These are phyloP conservation scores for Protobothrops flavoviridis DNA, from an alignment of 2,113 vertebrate genomes.

Conservation along the genomic window DNA sequence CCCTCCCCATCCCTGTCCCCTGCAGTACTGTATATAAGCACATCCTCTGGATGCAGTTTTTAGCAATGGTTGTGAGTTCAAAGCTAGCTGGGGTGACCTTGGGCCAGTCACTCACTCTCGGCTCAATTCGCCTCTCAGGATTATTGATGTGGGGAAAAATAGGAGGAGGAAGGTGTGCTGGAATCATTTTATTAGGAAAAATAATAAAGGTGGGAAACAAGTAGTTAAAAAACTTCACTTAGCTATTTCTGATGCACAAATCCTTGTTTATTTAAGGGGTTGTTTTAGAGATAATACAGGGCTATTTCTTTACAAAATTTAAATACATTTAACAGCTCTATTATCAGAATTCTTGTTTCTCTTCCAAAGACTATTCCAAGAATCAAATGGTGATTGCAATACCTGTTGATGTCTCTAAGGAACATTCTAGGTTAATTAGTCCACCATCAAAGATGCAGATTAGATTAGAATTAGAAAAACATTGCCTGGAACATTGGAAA, in stretches of 20 bases:
- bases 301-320: not conserved
- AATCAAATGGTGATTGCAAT: slow-evolving; percentile 13
- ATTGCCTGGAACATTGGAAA: not conserved
- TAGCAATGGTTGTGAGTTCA: not conserved
- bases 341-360: not conserved
- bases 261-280: not conserved
- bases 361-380: slow-evolving; percentile 2
- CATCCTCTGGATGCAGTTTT: not conserved
- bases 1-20: not conserved
- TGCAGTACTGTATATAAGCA: slow-evolving; percentile 11
- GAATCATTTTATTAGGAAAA: not conserved
- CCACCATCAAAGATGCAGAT: slow-evolving; percentile 5
- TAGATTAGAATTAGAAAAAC: slow-evolving; percentile 4
- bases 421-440: slow-evolving; percentile 18
- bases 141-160: not conserved
- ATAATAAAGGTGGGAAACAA: not conserved
- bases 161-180: not conserved
- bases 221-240: not conserved
- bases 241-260: not conserved
- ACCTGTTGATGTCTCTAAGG: slow-evolving; percentile 2
- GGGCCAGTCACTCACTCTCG: not conserved
- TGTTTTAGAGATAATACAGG: slow-evolving; percentile 9
- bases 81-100: not conserved
- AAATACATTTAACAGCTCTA: not conserved
- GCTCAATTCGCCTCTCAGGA: not conserved